Evolutionary conservation across 92 coral and sea anemone genomes (phyloP), one percentile per base, ranked within the genome.

Genomic region (Phenganax marumi): DNA sequence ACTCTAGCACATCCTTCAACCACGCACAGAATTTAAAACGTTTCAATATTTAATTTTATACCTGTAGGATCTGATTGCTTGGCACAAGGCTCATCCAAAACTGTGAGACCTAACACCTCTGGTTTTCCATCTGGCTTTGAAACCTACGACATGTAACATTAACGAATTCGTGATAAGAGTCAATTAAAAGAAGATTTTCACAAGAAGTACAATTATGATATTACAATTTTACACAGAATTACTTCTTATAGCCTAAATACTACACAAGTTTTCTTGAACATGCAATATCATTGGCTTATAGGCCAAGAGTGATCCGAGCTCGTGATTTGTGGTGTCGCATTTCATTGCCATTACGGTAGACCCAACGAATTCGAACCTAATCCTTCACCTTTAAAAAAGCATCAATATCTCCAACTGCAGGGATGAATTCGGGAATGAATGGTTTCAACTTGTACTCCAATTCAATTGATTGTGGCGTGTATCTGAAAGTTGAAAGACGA

Each of bases 111-210:
- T 52, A 94, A 85, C 0, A 90, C 90, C 75, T 94, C 98, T 61
- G 97, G 97, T 89, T 92, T 94, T 62, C 98, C 98, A 92, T 94
- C 98, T 70, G 98, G 98, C 8, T 97, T 90, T 71, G 97, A 91
- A 1, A 93, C 97, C 97, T 93, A 63, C 14, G 25, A 50, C 70
- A 73, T 7, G 6, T 12, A 50, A 24, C 50, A 18, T 52, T 50
- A 14, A 16, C 21, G 6, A 73, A 17, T n/a, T 73, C 63, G 51
- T 12, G 11, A 19, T 70, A n/a, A 19, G 13, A 17, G 12, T 43
- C 10, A 12, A 33, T 70, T 19, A 33, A 26, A 6, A 39, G 50
- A 6, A 39, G 50, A 69, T 69, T 69, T 11, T 51, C 8, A 25
- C 50, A 25, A 11, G 19, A 19, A 8, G 75, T 33, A 33, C 43